Conservation (phyloP, 2,888 invertebrate genomes). For the Pyrochroa serraticornis region DNA sequence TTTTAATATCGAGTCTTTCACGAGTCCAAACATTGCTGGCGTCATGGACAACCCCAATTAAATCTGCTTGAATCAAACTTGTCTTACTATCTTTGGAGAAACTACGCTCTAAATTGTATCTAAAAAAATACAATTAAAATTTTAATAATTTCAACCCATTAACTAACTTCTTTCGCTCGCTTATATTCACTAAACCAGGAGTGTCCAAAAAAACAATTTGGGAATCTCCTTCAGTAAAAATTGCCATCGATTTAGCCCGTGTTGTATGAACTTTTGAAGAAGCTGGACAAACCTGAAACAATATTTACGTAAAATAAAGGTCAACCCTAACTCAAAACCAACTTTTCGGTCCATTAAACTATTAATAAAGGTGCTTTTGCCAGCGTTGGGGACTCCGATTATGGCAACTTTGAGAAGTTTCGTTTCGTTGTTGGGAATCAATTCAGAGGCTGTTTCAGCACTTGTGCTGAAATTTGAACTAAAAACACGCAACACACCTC, state of each 20-base stretch:
- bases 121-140: constrained; percentile 40
- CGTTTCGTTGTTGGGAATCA: constrained; percentile 6
- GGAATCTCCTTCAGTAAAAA: constrained; percentile 75
- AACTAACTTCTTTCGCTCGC: constrained; percentile 71
- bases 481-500: not conserved
- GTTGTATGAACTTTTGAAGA: constrained; percentile 94
- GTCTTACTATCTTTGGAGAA: constrained; percentile 67
- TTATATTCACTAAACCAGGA: constrained; percentile 81
- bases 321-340: constrained; percentile 35
- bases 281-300: constrained; percentile 80
- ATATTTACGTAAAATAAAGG: not conserved
- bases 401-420: constrained; percentile 78
- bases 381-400: constrained; percentile 92
- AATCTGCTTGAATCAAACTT: constrained; percentile 73
- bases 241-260: constrained; percentile 71
- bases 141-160: not conserved
- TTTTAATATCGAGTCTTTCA: constrained; percentile 70
- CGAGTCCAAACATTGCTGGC: constrained; percentile 73
- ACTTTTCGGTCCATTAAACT: constrained; percentile 80
- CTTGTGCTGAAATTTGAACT: constrained; percentile 10
- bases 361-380: constrained; percentile 95
- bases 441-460: constrained; percentile 4
- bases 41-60: constrained; percentile 88
- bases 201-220: constrained; percentile 94
- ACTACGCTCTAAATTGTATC: constrained; percentile 63